Conservation (phyloP, 1,140 invertebrate species). For the Diachasmimorpha longicaudata region DNA sequence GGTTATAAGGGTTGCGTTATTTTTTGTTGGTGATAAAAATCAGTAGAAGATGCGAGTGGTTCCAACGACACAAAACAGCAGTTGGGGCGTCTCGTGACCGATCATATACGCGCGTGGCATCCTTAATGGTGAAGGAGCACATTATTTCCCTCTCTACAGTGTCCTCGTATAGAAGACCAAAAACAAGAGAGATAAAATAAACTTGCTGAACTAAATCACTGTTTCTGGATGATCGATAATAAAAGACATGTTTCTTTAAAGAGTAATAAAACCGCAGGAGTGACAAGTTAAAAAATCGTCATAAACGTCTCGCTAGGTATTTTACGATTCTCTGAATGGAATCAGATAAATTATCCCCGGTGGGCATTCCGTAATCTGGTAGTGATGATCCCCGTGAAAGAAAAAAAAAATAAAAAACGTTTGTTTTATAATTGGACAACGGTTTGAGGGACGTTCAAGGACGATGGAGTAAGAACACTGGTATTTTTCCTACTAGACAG, state of each 20-base stretch:
- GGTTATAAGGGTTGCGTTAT: constrained; percentile 22
- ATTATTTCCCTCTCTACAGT: neutral
- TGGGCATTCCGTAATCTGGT: constrained; percentile 6
- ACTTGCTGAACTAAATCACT: neutral
- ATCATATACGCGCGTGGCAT: constrained; percentile 21
- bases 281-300: neutral
- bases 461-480: neutral
- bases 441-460: constrained; percentile 3
- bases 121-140: neutral
- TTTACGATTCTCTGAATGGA: constrained; percentile 7
- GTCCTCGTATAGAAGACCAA: neutral
- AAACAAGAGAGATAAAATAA: neutral
- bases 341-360: constrained; percentile 1
- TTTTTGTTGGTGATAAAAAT: constrained; percentile 20
- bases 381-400: neutral
- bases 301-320: neutral
- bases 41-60: neutral
- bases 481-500: constrained; percentile 13
- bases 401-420: too few species aligned
- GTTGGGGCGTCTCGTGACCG: constrained; percentile 6
- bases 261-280: neutral
- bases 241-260: constrained; percentile 4
- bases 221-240: constrained; percentile 3
- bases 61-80: neutral
- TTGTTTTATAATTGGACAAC: neutral